Evolutionary conservation across 2,113 vertebrate genomes (phyloP), one percentile per base, ranked within the genome.

Genomic region (Pachypanchax playfairii): DNA sequence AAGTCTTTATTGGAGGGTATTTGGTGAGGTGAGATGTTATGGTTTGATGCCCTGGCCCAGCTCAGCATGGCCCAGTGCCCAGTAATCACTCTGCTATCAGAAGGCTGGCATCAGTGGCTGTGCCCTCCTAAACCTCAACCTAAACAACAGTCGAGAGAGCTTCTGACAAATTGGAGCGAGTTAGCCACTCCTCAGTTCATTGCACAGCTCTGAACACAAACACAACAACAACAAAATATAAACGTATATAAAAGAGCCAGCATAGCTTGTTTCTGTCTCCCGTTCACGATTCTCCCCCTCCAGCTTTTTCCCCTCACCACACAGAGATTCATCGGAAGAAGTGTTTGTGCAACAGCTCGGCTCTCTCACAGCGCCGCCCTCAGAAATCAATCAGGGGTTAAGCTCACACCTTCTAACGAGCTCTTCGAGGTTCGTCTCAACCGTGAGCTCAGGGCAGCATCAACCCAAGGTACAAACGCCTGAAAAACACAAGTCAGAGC

Each of bases 301-400:
- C 20, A n/a, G 4, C 18, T 72, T 33, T 26, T 29, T 74, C 21
- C 59, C 63, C 42, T 20, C 17, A 68, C 31, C 53, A 46, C 50
- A 20, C 70, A 56, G 36, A 17, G 12, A 39, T 53, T 64, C 77
- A 53, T 79, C 73, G 53, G 65, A 71, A 65, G 78, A 66, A 55
- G 39, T 75, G 78, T 77, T 80, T 83, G 78, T 26, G 35, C 68
- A 70, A 21, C 70, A 61, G 46, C 65, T 47, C 18, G 3, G 50
- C 73, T 71, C 51, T 38, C 75, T 80, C 70, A 25, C 74, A 41
- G 69, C 52, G 75, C 83, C 73, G 57, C 54, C 69, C 64, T 85
- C 82, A 61, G 73, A 80, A 88, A 88, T 88, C 88, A 88, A 87
- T 90, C 85, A 73, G 76, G 80, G 82, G 85, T 87, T 88, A 83